Base-by-base conservation (phyloP, 2,888 invertebrate genomes). In the Lepidonotus clava region DNA sequence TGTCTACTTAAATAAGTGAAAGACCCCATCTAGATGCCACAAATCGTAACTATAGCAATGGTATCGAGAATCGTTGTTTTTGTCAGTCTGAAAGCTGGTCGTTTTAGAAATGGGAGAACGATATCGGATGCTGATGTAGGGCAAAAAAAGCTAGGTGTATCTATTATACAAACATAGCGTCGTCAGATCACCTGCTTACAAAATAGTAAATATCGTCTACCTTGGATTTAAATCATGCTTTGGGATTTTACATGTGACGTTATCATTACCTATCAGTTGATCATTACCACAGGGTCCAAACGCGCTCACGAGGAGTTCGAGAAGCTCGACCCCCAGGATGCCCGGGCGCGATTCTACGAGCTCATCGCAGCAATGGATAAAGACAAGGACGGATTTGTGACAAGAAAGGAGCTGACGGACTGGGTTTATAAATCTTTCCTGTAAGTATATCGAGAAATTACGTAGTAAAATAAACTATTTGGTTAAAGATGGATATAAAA, bases 401-500 rank as follows among this genome's bases (percentile, higher is more conserved):
- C 97, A 94, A 95, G 96, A 87, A 95, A 96, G 85, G 99, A 99
- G 94, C 95, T 99, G 14, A 97, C 96, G 93, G 96, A 97, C 2
- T 99, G 99, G 99, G 98, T 99, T 91, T 95, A 98, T 90, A 96
- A 97, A 91, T 98, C 98, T 24, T 98, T 99, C 95, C 14, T 80
- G 89, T 89, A 36, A 71, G 71, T 66, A 4, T 14, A 56, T n/a
- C 24, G n/a, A 5, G n/a, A n/a, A n/a, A n/a, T n/a, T n/a, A 46
- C 8, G 46, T 46, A 46, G 6, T 11, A 46, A 46, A 46, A 46
- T 46, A 46, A 46, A 11, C 8, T 11, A 46, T 46, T 11, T 46
- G 46, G 6, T 46, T 18, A 18, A 46, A 46, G n/a, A 18, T 46
- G 46, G 46, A 46, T 46, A 46, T 46, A 18, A 11, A 46, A 11